A percentile compares a stretch with the other conserved stretches of the same genome.
phyloP scores from a whole-genome alignment of 2,113 vertebrate genomes.

The Phaetusa simplex region DNA sequence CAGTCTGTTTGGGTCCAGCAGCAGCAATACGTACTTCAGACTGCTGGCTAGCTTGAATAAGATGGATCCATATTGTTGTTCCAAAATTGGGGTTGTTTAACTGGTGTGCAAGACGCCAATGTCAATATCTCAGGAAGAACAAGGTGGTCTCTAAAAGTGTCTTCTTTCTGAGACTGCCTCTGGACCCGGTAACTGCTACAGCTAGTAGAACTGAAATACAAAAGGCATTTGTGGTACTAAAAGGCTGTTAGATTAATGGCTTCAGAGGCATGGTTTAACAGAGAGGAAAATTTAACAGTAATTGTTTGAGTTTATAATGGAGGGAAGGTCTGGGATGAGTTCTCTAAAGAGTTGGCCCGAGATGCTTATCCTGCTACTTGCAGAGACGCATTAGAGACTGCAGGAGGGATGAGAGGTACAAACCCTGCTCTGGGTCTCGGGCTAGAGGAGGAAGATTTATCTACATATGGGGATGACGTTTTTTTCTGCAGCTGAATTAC shows the following conservation, averaged over 20 bases:
- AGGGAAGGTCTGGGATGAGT: background rate
- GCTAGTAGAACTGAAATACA: background rate
- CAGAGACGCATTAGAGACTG: background rate
- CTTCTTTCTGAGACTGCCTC: background rate
- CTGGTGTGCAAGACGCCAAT: background rate
- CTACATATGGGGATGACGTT: background rate
- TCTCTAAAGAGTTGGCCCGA: background rate
- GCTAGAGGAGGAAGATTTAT: background rate
- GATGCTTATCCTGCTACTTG: background rate
- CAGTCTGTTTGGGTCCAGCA: background rate
- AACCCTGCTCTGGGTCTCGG: background rate
- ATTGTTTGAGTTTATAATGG: background rate
- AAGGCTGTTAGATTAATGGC: background rate
- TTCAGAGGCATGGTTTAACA: background rate
- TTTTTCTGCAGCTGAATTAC: background rate
- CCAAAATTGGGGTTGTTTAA: background rate
- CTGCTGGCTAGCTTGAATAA: background rate
- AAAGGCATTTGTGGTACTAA: background rate
- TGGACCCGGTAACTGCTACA: background rate
- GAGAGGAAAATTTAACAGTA: background rate
- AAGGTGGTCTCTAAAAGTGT: background rate
- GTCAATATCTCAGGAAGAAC: background rate
- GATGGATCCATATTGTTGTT: background rate
- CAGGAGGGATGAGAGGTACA: background rate
- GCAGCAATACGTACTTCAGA: background rate